Percentiles rank a stretch among this genome's conserved stretches.
These are phyloP conservation scores for Mionectes olivaceus DNA, from an alignment of 2,797 vertebrate genomes.

Conservation along the genomic window DNA sequence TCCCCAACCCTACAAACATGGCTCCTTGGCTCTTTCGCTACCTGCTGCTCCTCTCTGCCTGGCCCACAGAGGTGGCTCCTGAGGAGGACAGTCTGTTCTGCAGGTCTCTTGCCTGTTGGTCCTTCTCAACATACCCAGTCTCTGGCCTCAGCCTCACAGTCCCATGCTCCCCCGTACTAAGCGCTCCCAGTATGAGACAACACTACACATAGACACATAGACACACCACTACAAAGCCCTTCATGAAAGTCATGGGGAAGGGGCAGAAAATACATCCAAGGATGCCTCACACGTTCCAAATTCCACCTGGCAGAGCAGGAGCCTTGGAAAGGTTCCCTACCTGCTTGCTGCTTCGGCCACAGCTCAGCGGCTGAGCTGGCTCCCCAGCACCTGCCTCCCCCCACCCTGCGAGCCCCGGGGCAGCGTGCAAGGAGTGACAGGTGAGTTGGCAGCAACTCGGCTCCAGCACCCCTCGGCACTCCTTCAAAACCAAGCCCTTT, in stretches of 20 bases:
- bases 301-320: not conserved
- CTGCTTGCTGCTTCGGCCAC: not conserved
- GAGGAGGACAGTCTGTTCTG: not conserved
- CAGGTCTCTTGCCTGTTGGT: not conserved
- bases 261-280: not conserved
- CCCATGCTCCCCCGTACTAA: not conserved
- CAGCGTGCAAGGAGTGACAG: conserved; percentile 48
- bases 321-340: not conserved
- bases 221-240: not conserved
- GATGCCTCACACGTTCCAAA: not conserved
- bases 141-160: not conserved
- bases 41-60: not conserved
- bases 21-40: not conserved
- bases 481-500: conserved; percentile 61
- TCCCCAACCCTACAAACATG: not conserved
- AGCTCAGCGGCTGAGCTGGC: accelerated
- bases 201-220: too few relatives aligned
- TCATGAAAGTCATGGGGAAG: not conserved
- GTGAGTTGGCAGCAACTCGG: conserved; percentile 55
- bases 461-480: not conserved
- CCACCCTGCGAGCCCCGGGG: not conserved
- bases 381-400: conserved; percentile 46
- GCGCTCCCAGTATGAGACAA: accelerated
- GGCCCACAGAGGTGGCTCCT: not conserved
- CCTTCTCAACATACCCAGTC: not conserved